Evolutionary conservation across 2,113 vertebrate species (phyloP).

Genomic region (Toxotes chatareus): DNA sequence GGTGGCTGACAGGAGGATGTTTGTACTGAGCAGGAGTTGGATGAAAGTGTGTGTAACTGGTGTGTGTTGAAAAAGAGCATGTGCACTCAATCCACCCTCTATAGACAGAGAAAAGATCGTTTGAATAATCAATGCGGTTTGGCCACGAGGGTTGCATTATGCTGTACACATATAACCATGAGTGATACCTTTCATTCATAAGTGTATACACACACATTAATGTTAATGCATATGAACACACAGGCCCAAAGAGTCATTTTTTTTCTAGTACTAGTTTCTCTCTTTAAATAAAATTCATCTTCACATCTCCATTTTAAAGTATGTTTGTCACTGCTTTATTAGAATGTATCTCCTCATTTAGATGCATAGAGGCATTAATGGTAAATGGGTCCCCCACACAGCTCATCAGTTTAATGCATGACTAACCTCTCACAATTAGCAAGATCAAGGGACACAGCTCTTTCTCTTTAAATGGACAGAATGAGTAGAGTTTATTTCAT

Average conservation of each 20-base stretch:
- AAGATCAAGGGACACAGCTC: neutral
- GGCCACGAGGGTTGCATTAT: neutral
- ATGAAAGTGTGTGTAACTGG: neutral
- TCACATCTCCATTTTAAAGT: slow-evolving; percentile 28
- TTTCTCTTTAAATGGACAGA: slow-evolving; percentile 20
- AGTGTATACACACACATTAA: neutral
- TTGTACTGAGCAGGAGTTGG: neutral
- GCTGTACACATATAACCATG: neutral
- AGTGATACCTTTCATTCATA: neutral
- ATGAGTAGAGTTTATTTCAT: neutral
- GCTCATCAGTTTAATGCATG: slow-evolving; percentile 58
- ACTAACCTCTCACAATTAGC: slow-evolving; percentile 56
- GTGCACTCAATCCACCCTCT: neutral
- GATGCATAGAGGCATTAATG: slow-evolving; percentile 42
- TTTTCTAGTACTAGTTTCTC: neutral
- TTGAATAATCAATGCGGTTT: neutral
- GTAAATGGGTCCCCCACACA: slow-evolving; percentile 44
- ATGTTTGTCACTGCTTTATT: slow-evolving; percentile 40
- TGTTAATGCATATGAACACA: neutral
- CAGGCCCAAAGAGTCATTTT: neutral
- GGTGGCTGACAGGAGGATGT: neutral
- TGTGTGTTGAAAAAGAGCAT: slow-evolving; percentile 7
- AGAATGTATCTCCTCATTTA: slow-evolving; percentile 49
- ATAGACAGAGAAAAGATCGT: neutral
- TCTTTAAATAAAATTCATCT: slow-evolving; percentile 4